phyloP scores from a whole-genome alignment of 1,140 invertebrate species.

The Muscidifurax raptorellus region DNA sequence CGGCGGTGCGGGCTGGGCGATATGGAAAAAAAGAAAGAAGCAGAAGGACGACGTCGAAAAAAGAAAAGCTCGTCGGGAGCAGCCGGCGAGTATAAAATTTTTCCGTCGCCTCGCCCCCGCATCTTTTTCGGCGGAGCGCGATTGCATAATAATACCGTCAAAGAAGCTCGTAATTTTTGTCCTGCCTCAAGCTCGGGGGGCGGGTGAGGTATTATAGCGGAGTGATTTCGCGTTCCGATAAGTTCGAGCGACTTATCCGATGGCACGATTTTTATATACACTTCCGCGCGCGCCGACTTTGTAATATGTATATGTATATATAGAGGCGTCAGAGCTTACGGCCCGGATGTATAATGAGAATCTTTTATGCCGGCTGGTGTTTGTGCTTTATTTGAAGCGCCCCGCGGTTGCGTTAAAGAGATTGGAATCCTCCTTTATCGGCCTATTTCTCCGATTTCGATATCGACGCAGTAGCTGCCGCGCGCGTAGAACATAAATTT shows the following conservation, averaged over 20 bases:
- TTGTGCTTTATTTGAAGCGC: not conserved
- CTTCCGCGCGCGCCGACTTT: not conserved
- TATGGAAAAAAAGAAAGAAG: not conserved
- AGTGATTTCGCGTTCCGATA: constrained; percentile 41
- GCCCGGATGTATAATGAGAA: constrained; percentile 31
- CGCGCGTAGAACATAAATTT: constrained; percentile 14
- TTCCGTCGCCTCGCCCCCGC: not conserved
- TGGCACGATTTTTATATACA: not conserved
- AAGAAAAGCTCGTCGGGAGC: not conserved
- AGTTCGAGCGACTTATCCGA: constrained; percentile 25
- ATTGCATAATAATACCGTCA: constrained; percentile 45
- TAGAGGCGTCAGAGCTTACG: too few species aligned
- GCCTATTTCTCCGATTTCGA: constrained; percentile 8
- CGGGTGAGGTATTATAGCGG: not conserved
- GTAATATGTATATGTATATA: constrained; percentile 2
- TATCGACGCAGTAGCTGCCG: not conserved
- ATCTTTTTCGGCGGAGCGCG: not conserved
- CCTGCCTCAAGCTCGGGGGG: not conserved
- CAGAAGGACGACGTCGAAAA: not conserved
- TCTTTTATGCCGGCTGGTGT: constrained; percentile 22
- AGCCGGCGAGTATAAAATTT: not conserved
- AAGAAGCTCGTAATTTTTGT: constrained; percentile 7
- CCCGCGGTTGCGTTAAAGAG: constrained; percentile 11
- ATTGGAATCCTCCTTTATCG: constrained; percentile 18
- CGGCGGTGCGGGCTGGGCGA: not conserved